Base-by-base conservation (phyloP, 2,888 invertebrate species). In the Zootermopsis nevadensis region DNA sequence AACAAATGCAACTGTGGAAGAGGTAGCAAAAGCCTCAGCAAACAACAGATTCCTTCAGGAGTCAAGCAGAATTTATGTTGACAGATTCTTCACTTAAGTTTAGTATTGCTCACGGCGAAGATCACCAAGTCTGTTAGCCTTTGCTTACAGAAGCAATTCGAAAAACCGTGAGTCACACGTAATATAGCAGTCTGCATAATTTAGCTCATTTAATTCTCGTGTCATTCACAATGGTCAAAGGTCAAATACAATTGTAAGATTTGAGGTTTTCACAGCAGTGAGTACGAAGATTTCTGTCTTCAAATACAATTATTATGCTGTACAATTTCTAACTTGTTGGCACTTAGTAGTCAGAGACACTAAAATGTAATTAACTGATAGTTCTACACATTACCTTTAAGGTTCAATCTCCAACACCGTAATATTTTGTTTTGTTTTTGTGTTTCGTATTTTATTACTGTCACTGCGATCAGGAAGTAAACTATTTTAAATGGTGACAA, bases 151-250 rank as follows among this genome's bases (percentile, higher is more conserved):
- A 6, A 27, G 60, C n/a, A 60, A n/a, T n/a, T 27, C 60, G 10
- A n/a, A 60, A 60, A 60, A 27, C 8, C 27, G n/a, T 48, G 27
- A 6, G 69, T 33, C 33, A 24, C 22, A 77, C 55, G 31, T 77
- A 77, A 77, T 33, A 27, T 77, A 30, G 55, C 31, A 77, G 77
- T 48, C 33, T 24, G 30, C 42, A 77, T 77, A 77, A 77, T 77
- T 77, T 42, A 55, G 15, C 19, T 31, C 33, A 77, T 77, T 77
- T 55, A 77, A 77, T 77, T 77, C n/a, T n/a, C n/a, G n/a, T n/a
- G n/a, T n/a, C n/a, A n/a, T n/a, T n/a, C n/a, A n/a, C n/a, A n/a
- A n/a, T n/a, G n/a, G n/a, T n/a, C n/a, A n/a, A n/a, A n/a, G n/a
- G n/a, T n/a, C n/a, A n/a, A n/a, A n/a, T n/a, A n/a, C n/a, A n/a